Evolutionary conservation across 1,140 invertebrate species (phyloP), one percentile per base, ranked within the genome.

Genomic region (Brachystomella parvula): DNA sequence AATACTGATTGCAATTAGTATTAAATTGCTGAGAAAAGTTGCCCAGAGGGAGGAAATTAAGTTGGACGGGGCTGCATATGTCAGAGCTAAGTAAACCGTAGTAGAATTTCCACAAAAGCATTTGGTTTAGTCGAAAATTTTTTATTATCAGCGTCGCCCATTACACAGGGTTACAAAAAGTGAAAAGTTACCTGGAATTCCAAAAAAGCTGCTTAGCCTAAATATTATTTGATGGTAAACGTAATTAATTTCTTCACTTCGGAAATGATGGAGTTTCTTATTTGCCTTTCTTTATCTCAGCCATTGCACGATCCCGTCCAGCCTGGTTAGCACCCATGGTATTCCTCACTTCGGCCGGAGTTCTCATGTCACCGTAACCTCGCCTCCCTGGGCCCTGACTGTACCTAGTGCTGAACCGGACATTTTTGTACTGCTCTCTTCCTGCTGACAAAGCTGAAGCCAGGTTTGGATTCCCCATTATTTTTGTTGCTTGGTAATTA

Each of bases 351-450:
- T 60, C 58, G 9, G 9, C 32, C 24, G 58, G 58, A 19, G 58
- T 60, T 26, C 58, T 26, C 58, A 60, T 60, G 29, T 60, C 58
- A 12, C 58, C 58, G 6, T 30, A 60, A 3, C 58, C 58, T 29
- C 31, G 15, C 29, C 58, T 26, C 9, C 15, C 24, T 9, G 15
- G 28, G 3, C 15, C 58, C 6, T 9, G 3, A 9, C 9, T 26
- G 28, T 9, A 60, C 15, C 12, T 3, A 28, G 58, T 15, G 17
- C 6, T 60, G 39, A 44, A 44, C 17, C 58, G 58, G 15, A 26
- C 6, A 32, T 60, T 60, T 33, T 60, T 60, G 12, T 15, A 60
- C 30, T 60, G 58, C 30, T 60, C 58, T 21, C 58, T 15, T 6
- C 9, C 15, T 33, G 58, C 58, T 12, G 58, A 60, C 9, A 60